Percentiles rank a stretch among this genome's conserved stretches.
Conservation (phyloP, 2,888 invertebrate genomes). For the Thera britannica region DNA sequence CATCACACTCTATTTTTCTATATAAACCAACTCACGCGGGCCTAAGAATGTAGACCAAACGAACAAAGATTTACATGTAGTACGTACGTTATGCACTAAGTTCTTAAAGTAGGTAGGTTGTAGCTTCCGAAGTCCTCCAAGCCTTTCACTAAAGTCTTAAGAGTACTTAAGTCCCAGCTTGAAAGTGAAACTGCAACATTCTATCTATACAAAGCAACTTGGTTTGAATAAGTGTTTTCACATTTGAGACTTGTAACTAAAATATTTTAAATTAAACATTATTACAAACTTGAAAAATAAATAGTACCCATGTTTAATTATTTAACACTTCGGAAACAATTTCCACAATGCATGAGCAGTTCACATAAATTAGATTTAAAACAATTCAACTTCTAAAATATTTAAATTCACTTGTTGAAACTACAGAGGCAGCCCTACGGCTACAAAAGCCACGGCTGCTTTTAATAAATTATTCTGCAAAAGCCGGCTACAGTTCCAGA, state of each 20-base stretch:
- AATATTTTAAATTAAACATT: not conserved
- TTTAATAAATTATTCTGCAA: constrained; percentile 75
- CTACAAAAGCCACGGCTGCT: constrained; percentile 63
- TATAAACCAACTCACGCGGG: too few relatives aligned
- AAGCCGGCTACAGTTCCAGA: constrained; percentile 60
- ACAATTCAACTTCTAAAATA: constrained; percentile 7
- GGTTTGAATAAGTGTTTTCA: not conserved
- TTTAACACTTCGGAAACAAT: too few relatives aligned
- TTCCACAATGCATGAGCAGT: too few relatives aligned
- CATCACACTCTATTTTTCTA: too few relatives aligned
- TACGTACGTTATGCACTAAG: not conserved
- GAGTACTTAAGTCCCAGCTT: constrained; percentile 2
- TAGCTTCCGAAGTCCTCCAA: constrained; percentile 1
- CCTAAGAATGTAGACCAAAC: too few relatives aligned
- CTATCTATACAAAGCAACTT: not conserved
- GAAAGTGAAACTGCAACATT: constrained; percentile 1
- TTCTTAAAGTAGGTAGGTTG: constrained; percentile 4
- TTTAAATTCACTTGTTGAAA: constrained; percentile 17
- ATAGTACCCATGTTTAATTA: too few relatives aligned
- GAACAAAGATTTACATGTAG: not conserved
- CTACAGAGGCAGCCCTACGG: constrained; percentile 47
- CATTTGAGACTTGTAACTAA: too few relatives aligned
- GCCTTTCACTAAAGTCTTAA: constrained; percentile 8
- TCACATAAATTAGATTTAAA: too few relatives aligned
- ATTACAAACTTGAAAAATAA: too few relatives aligned